phyloP scores from a whole-genome alignment of 2,797 vertebrate genomes.

The Rachycentron canadum region DNA sequence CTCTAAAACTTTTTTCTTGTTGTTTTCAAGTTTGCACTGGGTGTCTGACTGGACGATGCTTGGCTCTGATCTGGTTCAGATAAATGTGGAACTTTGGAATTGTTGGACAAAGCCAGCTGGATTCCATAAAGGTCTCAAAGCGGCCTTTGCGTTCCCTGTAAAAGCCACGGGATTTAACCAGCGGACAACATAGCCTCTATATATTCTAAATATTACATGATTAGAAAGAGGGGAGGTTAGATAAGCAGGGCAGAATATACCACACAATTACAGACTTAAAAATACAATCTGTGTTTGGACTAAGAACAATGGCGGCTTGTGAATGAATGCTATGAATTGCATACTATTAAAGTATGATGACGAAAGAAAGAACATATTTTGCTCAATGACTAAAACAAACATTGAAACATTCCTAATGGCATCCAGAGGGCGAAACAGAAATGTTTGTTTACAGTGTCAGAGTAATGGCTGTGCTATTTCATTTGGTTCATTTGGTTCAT shows the following conservation, averaged over 20 bases:
- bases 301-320: slow-evolving; percentile 75
- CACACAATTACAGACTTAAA: slow-evolving; percentile 80
- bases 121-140: slow-evolving; percentile 81
- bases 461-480: slow-evolving; percentile 67
- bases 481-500: no score
- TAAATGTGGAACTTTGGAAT: slow-evolving; percentile 73
- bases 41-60: slow-evolving; percentile 54
- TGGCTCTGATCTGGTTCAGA: slow-evolving; percentile 68
- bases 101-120: slow-evolving; percentile 76
- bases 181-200: slow-evolving; percentile 71
- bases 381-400: slow-evolving; percentile 82
- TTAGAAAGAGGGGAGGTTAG: slow-evolving; percentile 79
- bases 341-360: slow-evolving; percentile 70
- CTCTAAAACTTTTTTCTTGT: slow-evolving; percentile 12
- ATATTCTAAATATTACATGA: slow-evolving; percentile 83
- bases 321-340: slow-evolving; percentile 78
- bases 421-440: slow-evolving; percentile 66
- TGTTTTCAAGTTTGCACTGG: slow-evolving; percentile 36
- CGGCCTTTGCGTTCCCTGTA: slow-evolving; percentile 67
- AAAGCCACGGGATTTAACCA: slow-evolving; percentile 77
- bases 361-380: slow-evolving; percentile 69
- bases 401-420: slow-evolving; percentile 66
- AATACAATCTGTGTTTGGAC: slow-evolving; percentile 77
- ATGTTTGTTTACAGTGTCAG: slow-evolving; percentile 79
- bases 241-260: slow-evolving; percentile 76